Percentiles rank a stretch among this genome's conserved stretches.
Evolutionary conservation across 2,113 vertebrate genomes (phyloP).

Genomic region (Tyrannus savana): DNA sequence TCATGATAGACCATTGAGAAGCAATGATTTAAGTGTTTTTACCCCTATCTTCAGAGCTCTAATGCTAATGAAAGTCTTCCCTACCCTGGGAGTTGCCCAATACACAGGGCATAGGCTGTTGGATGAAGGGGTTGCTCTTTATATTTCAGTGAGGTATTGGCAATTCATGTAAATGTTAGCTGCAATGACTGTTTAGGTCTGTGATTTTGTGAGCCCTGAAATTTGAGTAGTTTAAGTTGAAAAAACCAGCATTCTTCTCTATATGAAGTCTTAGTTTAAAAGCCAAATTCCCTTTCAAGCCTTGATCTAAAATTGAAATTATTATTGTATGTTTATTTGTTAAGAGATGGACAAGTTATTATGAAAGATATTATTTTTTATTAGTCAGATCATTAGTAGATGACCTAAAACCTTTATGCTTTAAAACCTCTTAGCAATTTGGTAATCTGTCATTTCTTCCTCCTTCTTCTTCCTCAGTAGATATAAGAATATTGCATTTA

Average conservation of each 20-base stretch:
- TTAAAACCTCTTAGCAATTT: not conserved
- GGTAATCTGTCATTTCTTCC: not conserved
- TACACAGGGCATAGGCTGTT: not conserved
- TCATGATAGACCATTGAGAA: not conserved
- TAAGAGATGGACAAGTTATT: not conserved
- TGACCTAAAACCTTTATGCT: not conserved
- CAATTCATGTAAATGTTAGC: not conserved
- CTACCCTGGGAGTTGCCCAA: not conserved
- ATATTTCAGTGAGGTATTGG: not conserved
- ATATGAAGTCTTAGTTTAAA: not conserved
- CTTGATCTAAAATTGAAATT: not conserved
- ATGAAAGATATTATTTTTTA: not conserved
- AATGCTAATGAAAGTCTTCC: not conserved
- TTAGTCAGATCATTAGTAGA: not conserved
- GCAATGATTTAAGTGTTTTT: not conserved
- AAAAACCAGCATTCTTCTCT: not conserved
- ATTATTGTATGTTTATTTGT: not conserved
- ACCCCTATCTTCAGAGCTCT: rapidly evolving
- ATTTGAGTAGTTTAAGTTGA: not conserved
- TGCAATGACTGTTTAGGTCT: not conserved
- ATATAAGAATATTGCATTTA: not conserved
- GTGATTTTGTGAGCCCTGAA: not conserved
- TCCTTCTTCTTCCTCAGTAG: not conserved
- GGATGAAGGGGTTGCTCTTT: not conserved
- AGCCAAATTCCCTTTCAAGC: not conserved